These are phyloP conservation scores for Pycnonotus jocosus DNA, from an alignment of 2,113 vertebrate genomes.

Conservation along the genomic window DNA sequence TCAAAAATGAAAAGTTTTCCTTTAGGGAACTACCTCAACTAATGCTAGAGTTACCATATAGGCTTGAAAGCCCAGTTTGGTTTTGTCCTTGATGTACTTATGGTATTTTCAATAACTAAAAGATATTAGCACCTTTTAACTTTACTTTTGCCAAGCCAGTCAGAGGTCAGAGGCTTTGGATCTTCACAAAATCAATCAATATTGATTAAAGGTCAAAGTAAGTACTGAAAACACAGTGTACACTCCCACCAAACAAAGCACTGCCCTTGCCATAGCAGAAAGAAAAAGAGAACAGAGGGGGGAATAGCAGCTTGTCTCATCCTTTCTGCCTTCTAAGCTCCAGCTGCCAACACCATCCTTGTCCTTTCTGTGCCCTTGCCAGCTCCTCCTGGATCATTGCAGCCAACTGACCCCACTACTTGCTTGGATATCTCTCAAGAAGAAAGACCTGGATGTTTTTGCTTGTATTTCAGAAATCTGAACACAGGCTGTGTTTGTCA, in stretches of 20 bases:
- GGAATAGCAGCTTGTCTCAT: neutral
- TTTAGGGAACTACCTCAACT: neutral
- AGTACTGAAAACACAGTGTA: neutral
- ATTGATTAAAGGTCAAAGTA: constrained; percentile 25
- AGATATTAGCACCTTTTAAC: neutral
- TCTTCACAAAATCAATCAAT: neutral
- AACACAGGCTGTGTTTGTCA: neutral
- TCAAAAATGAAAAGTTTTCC: neutral
- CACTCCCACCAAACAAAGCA: neutral
- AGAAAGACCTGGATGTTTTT: neutral
- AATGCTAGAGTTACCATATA: neutral
- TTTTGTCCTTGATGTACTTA: neutral
- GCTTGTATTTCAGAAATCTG: neutral
- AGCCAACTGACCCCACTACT: neutral
- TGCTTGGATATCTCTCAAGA: neutral
- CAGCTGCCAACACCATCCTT: neutral
- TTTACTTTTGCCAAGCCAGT: neutral
- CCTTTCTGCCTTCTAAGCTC: neutral
- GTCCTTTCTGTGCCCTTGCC: neutral
- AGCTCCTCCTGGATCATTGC: neutral
- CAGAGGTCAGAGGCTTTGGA: neutral
- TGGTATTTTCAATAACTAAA: neutral
- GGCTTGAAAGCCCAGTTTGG: neutral
- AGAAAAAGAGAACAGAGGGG: neutral
- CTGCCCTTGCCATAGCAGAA: neutral